These are phyloP conservation scores for Thunnus maccoyii DNA, from an alignment of 2,113 vertebrate species.

Conservation along the genomic window DNA sequence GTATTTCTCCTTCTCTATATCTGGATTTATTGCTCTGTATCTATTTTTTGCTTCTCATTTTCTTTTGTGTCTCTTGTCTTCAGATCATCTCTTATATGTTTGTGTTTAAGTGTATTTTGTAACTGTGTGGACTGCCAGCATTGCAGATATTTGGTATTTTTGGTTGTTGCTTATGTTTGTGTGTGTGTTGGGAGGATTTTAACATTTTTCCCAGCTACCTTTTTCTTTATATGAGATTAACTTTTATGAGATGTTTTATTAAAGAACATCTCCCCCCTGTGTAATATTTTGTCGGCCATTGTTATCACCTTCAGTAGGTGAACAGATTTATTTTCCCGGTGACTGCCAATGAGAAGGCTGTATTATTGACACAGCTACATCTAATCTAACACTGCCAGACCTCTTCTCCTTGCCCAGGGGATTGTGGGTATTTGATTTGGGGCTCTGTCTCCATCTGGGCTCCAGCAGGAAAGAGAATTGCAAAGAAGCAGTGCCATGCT, in stretches of 20 bases:
- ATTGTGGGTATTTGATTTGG: slow-evolving; percentile 62
- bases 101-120: not conserved
- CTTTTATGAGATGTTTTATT: slow-evolving; percentile 19
- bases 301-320: slow-evolving; percentile 14
- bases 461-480: slow-evolving; percentile 53
- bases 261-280: not conserved
- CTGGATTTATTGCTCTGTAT: slow-evolving; percentile 20
- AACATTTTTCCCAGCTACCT: not conserved
- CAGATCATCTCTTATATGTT: not conserved
- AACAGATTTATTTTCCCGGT: slow-evolving; percentile 37
- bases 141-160: not conserved
- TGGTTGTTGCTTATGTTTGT: not conserved
- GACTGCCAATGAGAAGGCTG: slow-evolving; percentile 16
- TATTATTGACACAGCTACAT: slow-evolving; percentile 62
- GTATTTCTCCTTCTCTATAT: not conserved
- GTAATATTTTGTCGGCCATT: slow-evolving; percentile 13
- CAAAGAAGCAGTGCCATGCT: slow-evolving; percentile 29
- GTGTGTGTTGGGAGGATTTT: not conserved
- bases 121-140: not conserved
- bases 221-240: not conserved
- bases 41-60: slow-evolving; percentile 2
- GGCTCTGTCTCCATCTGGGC: slow-evolving; percentile 59
- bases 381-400: slow-evolving; percentile 62
- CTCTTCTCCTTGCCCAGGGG: slow-evolving; percentile 38
- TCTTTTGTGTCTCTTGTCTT: not conserved